Percentiles rank a stretch among this genome's conserved stretches.
phyloP scores from a whole-genome alignment of 1,140 invertebrate species.

The Anagrus nilaparvatae region DNA sequence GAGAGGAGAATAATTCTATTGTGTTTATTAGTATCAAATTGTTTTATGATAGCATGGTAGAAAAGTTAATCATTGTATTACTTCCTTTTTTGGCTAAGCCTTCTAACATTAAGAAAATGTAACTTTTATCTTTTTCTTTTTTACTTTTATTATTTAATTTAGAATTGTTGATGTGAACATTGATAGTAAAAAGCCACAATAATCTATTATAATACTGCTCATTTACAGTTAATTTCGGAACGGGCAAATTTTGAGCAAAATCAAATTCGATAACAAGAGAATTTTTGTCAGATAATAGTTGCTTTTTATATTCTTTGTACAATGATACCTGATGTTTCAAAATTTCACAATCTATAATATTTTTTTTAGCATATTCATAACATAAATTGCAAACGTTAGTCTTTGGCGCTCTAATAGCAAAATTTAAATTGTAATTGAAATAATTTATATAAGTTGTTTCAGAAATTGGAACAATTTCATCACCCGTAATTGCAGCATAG shows the following conservation, averaged over 20 bases:
- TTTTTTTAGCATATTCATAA: slow-evolving; percentile 8
- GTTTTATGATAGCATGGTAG: slow-evolving; percentile 12
- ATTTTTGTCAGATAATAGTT: slow-evolving; percentile 10
- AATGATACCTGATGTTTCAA: slow-evolving; percentile 7
- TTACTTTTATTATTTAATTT: too few species aligned
- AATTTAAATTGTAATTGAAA: slow-evolving; percentile 14
- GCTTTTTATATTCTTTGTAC: slow-evolving; percentile 10
- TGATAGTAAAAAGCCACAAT: slow-evolving; percentile 18
- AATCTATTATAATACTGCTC: slow-evolving; percentile 15
- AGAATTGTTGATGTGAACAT: slow-evolving; percentile 17
- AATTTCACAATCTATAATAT: neutral
- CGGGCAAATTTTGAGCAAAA: slow-evolving; percentile 18
- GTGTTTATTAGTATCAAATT: slow-evolving; percentile 6
- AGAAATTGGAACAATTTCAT: slow-evolving; percentile 3
- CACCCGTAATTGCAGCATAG: slow-evolving; percentile 8
- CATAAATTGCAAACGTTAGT: slow-evolving; percentile 14
- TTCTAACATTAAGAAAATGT: too few species aligned
- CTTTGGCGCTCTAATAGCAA: slow-evolving; percentile 9
- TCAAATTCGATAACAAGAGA: slow-evolving; percentile 14
- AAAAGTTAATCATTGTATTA: slow-evolving; percentile 16
- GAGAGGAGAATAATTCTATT: slow-evolving; percentile 19
- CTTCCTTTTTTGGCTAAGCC: slow-evolving; percentile 14
- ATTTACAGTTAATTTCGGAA: slow-evolving; percentile 13
- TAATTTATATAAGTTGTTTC: slow-evolving; percentile 14
- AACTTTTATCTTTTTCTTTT: too few species aligned